phyloP scores from a whole-genome alignment of 1,140 invertebrate species.

The Marisa cornuarietis region DNA sequence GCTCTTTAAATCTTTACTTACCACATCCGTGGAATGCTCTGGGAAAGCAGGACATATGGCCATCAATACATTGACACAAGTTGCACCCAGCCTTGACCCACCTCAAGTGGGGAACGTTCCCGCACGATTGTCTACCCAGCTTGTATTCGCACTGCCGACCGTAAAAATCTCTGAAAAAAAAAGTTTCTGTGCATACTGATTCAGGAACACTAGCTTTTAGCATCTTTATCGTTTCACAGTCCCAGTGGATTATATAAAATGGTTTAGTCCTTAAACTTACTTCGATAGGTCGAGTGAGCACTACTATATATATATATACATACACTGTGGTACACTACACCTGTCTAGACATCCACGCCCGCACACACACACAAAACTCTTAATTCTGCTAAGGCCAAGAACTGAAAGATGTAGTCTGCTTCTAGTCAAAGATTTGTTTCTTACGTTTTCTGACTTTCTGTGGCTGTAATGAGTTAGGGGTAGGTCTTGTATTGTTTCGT shows the following conservation, averaged over 20 bases:
- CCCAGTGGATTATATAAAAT: too few relatives aligned
- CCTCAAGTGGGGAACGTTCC: slow-evolving; percentile 5
- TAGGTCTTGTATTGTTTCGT: too few relatives aligned
- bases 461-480: too few relatives aligned
- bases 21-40: slow-evolving; percentile 16
- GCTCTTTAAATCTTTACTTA: background rate
- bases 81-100: slow-evolving; percentile 24
- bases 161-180: slow-evolving; percentile 17
- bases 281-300: too few relatives aligned
- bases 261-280: too few relatives aligned
- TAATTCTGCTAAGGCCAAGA: too few relatives aligned
- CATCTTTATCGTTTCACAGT: too few relatives aligned
- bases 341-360: background rate
- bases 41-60: slow-evolving; percentile 12
- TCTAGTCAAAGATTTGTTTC: too few relatives aligned
- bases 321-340: too few relatives aligned
- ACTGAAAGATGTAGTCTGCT: too few relatives aligned
- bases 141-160: slow-evolving; percentile 10
- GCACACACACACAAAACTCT: slow-evolving; percentile 1
- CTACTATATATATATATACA: too few relatives aligned
- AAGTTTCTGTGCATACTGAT: background rate
- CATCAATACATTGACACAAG: slow-evolving; percentile 14
- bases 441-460: too few relatives aligned
- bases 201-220: background rate
- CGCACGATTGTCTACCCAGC: slow-evolving; percentile 6